Conservation (phyloP, 2,888 invertebrate genomes). For the Steinernema hermaphroditum region DNA sequence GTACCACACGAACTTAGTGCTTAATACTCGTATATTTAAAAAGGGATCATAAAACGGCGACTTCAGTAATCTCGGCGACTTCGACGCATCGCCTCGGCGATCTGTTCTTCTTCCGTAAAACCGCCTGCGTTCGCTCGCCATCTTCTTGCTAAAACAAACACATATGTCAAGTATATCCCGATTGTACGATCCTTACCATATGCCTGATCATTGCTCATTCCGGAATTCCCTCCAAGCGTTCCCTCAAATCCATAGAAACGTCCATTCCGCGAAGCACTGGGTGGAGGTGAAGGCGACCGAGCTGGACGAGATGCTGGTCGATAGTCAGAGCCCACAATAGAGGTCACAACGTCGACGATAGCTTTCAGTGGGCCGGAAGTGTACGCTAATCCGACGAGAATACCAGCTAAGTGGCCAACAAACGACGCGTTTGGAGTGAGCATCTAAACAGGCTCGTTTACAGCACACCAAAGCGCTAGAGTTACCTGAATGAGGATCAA, state of each 20-base stretch:
- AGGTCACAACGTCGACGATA: neutral
- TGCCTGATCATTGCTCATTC: slow-evolving; percentile 8
- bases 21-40: too few species aligned
- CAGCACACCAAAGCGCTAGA: neutral
- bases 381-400: slow-evolving; percentile 73
- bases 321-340: neutral
- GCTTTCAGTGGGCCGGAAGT: slow-evolving; percentile 12
- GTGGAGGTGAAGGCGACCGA: neutral
- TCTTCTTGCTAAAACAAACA: neutral
- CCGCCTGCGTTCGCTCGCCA: slow-evolving; percentile 4
- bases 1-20: too few species aligned
- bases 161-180: too few species aligned
- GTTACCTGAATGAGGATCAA: slow-evolving; percentile 72
- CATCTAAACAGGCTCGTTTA: slow-evolving; percentile 19
- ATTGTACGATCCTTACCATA: neutral
- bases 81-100: neutral
- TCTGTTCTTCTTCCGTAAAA: slow-evolving; percentile 1
- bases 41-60: neutral
- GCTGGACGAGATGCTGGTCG: neutral
- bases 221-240: neutral
- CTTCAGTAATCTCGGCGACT: slow-evolving; percentile 8
- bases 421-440: slow-evolving; percentile 74
- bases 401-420: slow-evolving; percentile 74
- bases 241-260: slow-evolving; percentile 25
- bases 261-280: neutral